Evolutionary conservation across 2,797 vertebrate species (phyloP).

Genomic region (Rhodeus uyekii): DNA sequence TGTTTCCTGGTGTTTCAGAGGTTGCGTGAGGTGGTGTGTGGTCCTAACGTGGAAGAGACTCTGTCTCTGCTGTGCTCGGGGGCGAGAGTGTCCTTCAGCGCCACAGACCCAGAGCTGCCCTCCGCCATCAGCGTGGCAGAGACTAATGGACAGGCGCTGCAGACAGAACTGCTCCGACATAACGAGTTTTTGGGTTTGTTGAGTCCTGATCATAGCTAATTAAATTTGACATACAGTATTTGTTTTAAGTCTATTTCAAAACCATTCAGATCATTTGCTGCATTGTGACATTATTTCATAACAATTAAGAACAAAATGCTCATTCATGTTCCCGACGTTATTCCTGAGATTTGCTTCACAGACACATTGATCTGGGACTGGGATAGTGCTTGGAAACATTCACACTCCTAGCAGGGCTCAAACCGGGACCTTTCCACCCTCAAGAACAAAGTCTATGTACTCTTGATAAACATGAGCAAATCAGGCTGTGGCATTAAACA

Average conservation of each 20-base stretch:
- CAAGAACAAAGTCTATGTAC: no score
- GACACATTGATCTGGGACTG: no score
- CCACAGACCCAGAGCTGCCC: conserved; percentile 59
- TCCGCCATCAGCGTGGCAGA: conserved; percentile 73
- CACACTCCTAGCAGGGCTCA: no score
- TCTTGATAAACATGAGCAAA: neutral
- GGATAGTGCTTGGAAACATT: no score
- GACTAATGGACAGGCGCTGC: conserved; percentile 68
- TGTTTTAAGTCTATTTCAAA: no score
- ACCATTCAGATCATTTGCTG: neutral
- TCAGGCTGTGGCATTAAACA: neutral
- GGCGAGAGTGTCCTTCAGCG: conserved; percentile 65
- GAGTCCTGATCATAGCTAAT: neutral
- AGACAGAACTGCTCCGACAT: conserved; percentile 73
- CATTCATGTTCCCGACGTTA: no score
- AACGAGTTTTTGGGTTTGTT: conserved; percentile 75
- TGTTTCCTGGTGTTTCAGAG: conserved; percentile 60
- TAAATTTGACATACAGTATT: no score
- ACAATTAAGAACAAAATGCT: neutral
- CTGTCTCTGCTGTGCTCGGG: conserved; percentile 78
- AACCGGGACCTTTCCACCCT: no score
- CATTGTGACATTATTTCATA: neutral
- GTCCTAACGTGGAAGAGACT: conserved; percentile 68
- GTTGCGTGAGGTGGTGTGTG: conserved; percentile 72
- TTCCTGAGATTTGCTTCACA: no score